phyloP scores from a whole-genome alignment of 2,797 vertebrate genomes.

The Clarias pachynema region DNA sequence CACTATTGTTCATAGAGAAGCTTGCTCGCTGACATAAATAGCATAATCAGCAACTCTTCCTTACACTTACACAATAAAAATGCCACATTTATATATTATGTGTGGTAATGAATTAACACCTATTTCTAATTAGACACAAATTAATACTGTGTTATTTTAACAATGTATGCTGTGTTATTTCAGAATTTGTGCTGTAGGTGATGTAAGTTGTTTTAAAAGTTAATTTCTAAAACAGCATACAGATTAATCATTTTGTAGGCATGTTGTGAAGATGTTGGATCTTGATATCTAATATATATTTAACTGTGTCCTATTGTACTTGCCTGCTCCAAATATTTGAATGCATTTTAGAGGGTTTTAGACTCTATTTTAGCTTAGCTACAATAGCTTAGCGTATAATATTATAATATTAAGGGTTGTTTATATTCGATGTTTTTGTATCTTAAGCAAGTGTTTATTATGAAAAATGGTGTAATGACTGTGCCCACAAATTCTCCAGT shows the following conservation, averaged over 20 bases:
- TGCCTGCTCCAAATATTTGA: not conserved
- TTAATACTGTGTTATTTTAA: not conserved
- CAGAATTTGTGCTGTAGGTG: not conserved
- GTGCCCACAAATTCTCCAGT: not conserved
- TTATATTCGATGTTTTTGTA: not conserved
- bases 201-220: not conserved
- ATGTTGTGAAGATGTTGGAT: not conserved
- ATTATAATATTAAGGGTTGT: not conserved
- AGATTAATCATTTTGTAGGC: not conserved
- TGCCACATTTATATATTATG: not conserved
- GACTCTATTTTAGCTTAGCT: not conserved
- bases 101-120: conserved; percentile 2
- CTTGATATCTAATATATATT: not conserved
- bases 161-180: not conserved
- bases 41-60: not conserved
- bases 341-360: not conserved
- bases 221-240: not conserved
- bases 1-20: conserved; percentile 2
- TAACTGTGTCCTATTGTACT: not conserved
- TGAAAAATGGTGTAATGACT: conserved; percentile 17
- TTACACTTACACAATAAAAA: not conserved
- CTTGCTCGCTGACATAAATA: not conserved
- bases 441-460: not conserved
- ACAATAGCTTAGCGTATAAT: not conserved
- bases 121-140: not conserved